These are phyloP conservation scores for Myotis pilosus DNA, from an alignment of 2,797 vertebrate genomes.

Conservation along the genomic window DNA sequence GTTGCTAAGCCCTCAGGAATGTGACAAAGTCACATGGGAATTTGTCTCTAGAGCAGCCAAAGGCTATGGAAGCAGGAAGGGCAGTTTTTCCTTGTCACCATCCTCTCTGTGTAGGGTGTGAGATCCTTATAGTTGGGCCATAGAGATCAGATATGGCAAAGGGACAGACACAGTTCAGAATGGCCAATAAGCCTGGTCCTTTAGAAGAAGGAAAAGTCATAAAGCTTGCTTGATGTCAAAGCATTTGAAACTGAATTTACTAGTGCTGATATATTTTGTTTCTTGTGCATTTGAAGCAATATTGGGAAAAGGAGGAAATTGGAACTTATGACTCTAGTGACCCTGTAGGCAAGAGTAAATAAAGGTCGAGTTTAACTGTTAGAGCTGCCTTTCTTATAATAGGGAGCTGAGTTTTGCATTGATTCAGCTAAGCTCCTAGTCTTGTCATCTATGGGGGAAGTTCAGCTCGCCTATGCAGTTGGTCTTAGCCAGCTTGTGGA, in stretches of 20 bases:
- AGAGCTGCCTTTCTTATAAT: conserved; percentile 1
- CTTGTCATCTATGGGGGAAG: conserved; percentile 24
- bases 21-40: conserved; percentile 40
- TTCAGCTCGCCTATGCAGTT: neutral
- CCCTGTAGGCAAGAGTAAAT: conserved; percentile 9
- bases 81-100: neutral
- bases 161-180: neutral
- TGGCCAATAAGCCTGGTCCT: neutral
- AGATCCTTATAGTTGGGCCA: neutral
- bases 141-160: neutral
- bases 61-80: neutral
- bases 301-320: neutral
- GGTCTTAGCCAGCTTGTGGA: neutral
- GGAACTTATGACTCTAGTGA: neutral
- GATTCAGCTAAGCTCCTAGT: neutral
- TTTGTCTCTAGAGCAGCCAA: conserved; percentile 38
- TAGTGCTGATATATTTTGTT: conserved; percentile 26
- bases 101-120: neutral
- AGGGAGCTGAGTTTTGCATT: neutral
- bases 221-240: conserved; percentile 46
- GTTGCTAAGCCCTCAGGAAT: conserved; percentile 54
- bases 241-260: neutral
- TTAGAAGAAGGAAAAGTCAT: conserved; percentile 9
- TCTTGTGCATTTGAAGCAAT: neutral
- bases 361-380: conserved; percentile 39